Conservation (phyloP, 64 coral and sea anemone species). For the Stichodactyla mertensii region DNA sequence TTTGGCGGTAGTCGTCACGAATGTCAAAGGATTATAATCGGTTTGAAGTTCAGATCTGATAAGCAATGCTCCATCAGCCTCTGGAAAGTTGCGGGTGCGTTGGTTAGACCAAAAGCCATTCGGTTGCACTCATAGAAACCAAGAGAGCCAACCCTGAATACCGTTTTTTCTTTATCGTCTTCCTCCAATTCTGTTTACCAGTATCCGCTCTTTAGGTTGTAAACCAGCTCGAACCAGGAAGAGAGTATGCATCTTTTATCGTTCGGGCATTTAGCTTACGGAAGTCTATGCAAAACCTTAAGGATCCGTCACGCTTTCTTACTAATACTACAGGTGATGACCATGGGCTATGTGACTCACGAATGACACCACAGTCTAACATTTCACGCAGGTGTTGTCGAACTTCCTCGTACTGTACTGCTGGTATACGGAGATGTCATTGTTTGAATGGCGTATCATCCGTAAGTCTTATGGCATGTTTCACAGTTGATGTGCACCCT, state of each 20-base stretch:
- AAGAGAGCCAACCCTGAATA: not conserved
- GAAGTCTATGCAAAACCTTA: conserved; percentile 47
- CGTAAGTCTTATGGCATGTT: conserved; percentile 21
- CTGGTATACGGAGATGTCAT: conserved; percentile 25
- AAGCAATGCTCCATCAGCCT: conserved; percentile 1
- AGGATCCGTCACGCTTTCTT: conserved; percentile 20
- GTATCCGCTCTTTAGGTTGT: conserved; percentile 12
- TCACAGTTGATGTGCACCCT: not conserved
- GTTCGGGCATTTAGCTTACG: conserved; percentile 17
- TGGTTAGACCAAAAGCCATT: not conserved
- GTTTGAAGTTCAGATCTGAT: not conserved
- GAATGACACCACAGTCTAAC: conserved; percentile 29
- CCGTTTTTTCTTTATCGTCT: not conserved
- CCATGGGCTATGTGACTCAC: conserved; percentile 35
- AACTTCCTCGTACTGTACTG: conserved; percentile 28
- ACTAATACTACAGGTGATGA: conserved; percentile 30
- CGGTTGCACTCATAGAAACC: not conserved
- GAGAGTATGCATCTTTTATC: conserved; percentile 39
- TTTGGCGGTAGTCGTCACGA: too few species aligned
- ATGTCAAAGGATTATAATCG: too few species aligned
- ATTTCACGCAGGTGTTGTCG: conserved; percentile 9
- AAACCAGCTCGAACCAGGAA: conserved; percentile 33
- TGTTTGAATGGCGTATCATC: conserved; percentile 21
- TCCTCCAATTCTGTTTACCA: not conserved
- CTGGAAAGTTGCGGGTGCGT: not conserved